Conservation (phyloP, 2,113 vertebrate species). For the Neomonachus schauinslandi region DNA sequence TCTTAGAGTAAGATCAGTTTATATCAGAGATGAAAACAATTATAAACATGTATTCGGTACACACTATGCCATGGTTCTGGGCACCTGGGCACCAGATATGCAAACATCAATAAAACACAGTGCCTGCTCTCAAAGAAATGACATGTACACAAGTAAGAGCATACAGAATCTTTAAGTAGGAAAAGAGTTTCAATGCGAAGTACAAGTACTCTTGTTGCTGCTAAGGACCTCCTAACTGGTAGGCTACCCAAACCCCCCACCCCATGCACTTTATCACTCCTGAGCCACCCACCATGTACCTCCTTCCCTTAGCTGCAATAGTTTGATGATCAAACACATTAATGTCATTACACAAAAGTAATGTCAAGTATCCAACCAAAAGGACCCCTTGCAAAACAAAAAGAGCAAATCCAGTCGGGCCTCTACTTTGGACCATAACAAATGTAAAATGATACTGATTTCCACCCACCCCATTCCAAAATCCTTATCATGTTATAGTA, state of each 20-base stretch:
- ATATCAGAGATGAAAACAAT: background rate
- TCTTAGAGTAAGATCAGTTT: background rate
- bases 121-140: background rate
- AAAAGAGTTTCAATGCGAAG: background rate
- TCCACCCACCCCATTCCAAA: slow-evolving; percentile 5
- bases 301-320: background rate
- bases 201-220: background rate
- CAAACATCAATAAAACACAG: background rate
- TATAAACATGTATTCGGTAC: background rate
- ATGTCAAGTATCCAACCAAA: background rate
- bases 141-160: background rate
- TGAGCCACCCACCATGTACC: background rate
- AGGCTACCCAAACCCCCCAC: background rate
- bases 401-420: background rate
- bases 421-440: background rate
- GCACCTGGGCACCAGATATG: background rate
- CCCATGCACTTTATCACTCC: too few species aligned
- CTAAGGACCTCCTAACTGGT: background rate
- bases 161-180: background rate
- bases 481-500: background rate
- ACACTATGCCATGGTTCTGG: background rate
- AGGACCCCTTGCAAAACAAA: background rate
- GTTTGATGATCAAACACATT: background rate
- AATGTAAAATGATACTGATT: background rate
- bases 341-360: background rate